Percentiles rank a stretch among this genome's conserved stretches.
Conservation (phyloP, 2,888 invertebrate species). For the Matsumyia berberina region DNA sequence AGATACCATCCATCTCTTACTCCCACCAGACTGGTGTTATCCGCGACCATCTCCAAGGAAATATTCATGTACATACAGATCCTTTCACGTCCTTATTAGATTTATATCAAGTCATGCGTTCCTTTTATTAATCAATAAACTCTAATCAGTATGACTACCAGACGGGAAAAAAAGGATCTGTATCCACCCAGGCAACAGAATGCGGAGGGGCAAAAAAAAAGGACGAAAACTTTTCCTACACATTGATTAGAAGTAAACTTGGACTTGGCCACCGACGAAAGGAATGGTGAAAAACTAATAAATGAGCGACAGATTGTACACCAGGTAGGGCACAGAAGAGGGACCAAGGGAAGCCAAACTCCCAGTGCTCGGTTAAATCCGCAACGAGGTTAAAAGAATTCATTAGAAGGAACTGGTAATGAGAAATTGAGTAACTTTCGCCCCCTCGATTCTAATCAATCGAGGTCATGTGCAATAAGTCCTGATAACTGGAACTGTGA, state of each 20-base stretch:
- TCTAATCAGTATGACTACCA: constrained; percentile 56
- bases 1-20: not conserved
- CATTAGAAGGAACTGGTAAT: constrained; percentile 8
- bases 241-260: constrained; percentile 64
- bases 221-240: constrained; percentile 49
- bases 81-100: constrained; percentile 29
- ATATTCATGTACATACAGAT: constrained; percentile 20
- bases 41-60: not conserved
- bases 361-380: constrained; percentile 39
- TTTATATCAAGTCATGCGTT: constrained; percentile 49
- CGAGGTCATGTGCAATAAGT: constrained; percentile 16
- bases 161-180: constrained; percentile 17
- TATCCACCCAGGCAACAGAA: constrained; percentile 14
- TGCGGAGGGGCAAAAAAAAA: not conserved
- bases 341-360: not conserved
- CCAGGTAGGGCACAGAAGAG: not conserved
- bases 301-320: constrained; percentile 45
- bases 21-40: not conserved
- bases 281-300: constrained; percentile 58
- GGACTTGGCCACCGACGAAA: constrained; percentile 55
- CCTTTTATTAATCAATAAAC: constrained; percentile 67
- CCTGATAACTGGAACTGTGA: not conserved
- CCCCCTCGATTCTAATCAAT: not conserved
- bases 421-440: constrained; percentile 10
- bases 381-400: constrained; percentile 41